A percentile compares a stretch with the other conserved stretches of the same genome.
phyloP scores from a whole-genome alignment of 2,797 vertebrate genomes.

The Acropternis orthonyx region DNA sequence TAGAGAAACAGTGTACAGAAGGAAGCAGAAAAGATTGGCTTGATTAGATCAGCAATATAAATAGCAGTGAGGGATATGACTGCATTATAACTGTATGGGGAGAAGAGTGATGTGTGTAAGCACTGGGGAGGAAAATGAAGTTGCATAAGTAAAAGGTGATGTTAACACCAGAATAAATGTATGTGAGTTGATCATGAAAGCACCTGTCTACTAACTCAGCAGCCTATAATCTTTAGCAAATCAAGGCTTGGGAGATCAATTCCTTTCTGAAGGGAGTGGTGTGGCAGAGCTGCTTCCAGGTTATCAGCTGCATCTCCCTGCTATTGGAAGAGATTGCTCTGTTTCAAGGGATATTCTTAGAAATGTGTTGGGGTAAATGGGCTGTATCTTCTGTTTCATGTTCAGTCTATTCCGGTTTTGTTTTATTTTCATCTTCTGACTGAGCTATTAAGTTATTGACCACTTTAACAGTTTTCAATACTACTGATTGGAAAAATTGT shows the following conservation, averaged over 20 bases:
- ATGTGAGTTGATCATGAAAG: background rate
- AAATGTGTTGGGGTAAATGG: background rate
- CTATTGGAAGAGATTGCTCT: too few relatives aligned
- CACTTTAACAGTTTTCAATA: background rate
- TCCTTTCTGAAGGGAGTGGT: background rate
- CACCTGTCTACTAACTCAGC: background rate
- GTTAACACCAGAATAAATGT: background rate
- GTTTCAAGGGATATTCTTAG: background rate
- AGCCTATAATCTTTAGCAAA: background rate
- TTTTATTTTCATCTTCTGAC: background rate
- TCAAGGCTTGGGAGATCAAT: background rate
- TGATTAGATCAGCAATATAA: constrained; percentile 17
- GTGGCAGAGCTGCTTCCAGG: background rate
- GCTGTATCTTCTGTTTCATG: background rate
- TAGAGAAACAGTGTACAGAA: background rate
- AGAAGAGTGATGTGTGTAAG: background rate
- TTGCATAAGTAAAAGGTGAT: background rate
- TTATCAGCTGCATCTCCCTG: too few relatives aligned
- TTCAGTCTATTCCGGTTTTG: background rate
- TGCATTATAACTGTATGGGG: background rate
- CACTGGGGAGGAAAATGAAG: background rate
- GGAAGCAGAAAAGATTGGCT: background rate
- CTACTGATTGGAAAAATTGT: background rate
- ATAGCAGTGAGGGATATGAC: background rate
- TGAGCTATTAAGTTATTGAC: background rate